Conservation (phyloP, 2,888 invertebrate species). For the Peribatodes rhomboidaria region DNA sequence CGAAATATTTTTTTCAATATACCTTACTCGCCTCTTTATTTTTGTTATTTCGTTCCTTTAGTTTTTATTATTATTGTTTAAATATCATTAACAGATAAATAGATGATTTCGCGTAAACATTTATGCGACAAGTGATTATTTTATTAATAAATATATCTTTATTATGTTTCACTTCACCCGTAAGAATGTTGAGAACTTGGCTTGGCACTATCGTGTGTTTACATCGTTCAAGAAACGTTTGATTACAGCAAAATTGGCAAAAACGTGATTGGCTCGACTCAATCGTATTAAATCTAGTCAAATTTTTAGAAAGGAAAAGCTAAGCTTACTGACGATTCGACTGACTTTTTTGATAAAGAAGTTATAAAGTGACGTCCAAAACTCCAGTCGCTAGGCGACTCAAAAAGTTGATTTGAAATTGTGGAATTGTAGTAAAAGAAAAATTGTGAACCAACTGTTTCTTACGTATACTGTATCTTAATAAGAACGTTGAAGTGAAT, state of each 20-base stretch:
- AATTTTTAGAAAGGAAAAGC: conserved; percentile 77
- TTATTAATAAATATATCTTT: conserved; percentile 69
- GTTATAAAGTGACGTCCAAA: conserved; percentile 75
- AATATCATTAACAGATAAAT: conserved; percentile 73
- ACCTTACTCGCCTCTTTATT: conserved; percentile 82
- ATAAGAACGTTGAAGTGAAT: conserved; percentile 62
- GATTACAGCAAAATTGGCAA: conserved; percentile 63
- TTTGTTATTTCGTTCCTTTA: conserved; percentile 86
- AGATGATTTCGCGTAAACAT: conserved; percentile 63
- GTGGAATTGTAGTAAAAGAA: conserved; percentile 78
- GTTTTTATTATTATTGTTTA: conserved; percentile 85
- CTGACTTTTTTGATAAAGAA: conserved; percentile 74
- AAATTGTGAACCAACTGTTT: conserved; percentile 57
- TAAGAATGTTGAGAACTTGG: conserved; percentile 60
- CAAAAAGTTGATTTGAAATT: conserved; percentile 77
- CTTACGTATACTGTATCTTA: conserved; percentile 70
- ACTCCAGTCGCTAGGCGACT: conserved; percentile 79
- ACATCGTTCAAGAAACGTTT: conserved; percentile 52
- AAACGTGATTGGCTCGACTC: conserved; percentile 74
- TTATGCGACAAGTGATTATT: conserved; percentile 71
- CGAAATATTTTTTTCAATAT: conserved; percentile 83
- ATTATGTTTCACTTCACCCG: conserved; percentile 76
- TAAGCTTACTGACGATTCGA: conserved; percentile 76
- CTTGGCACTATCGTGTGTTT: conserved; percentile 2
- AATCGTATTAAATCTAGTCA: conserved; percentile 83